These are phyloP conservation scores for Drosophila siamana DNA, from an alignment of 2,888 invertebrate species.

Conservation along the genomic window DNA sequence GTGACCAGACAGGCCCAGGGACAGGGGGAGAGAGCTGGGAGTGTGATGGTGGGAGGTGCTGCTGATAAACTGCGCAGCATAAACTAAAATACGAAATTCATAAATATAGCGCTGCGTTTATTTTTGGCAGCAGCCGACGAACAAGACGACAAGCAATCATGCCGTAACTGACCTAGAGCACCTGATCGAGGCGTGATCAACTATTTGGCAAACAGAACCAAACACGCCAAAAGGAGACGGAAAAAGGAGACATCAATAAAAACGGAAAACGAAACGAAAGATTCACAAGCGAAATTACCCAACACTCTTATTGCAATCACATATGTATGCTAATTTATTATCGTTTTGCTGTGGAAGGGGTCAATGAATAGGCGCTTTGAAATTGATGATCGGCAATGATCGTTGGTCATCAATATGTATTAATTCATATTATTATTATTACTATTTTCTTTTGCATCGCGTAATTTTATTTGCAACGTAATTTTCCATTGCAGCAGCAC, in stretches of 20 bases:
- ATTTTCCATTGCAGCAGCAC: constrained; percentile 67
- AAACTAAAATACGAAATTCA: constrained; percentile 56
- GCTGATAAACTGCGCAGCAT: constrained; percentile 77
- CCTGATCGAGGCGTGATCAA: constrained; percentile 80
- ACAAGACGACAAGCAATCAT: constrained; percentile 27
- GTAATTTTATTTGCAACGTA: constrained; percentile 56
- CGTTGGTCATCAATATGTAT: constrained; percentile 29
- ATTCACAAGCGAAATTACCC: background rate
- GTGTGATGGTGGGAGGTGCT: no score
- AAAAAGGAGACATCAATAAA: constrained; percentile 14
- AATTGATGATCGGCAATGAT: constrained; percentile 31
- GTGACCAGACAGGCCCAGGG: constrained; percentile 16
- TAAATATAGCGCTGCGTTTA: constrained; percentile 66
- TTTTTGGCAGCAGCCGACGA: constrained; percentile 55
- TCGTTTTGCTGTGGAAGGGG: constrained; percentile 30
- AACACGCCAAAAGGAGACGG: constrained; percentile 2
- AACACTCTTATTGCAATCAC: background rate
- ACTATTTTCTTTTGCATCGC: constrained; percentile 20
- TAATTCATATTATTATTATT: constrained; percentile 8
- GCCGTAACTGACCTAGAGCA: constrained; percentile 82
- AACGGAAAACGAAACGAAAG: constrained; percentile 1
- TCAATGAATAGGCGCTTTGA: constrained; percentile 57
- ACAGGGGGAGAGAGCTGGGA: background rate
- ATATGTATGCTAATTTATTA: constrained; percentile 21
- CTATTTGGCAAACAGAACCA: constrained; percentile 41